Evolutionary conservation across 2,888 invertebrate genomes (phyloP).

Genomic region (Meteorus colon): DNA sequence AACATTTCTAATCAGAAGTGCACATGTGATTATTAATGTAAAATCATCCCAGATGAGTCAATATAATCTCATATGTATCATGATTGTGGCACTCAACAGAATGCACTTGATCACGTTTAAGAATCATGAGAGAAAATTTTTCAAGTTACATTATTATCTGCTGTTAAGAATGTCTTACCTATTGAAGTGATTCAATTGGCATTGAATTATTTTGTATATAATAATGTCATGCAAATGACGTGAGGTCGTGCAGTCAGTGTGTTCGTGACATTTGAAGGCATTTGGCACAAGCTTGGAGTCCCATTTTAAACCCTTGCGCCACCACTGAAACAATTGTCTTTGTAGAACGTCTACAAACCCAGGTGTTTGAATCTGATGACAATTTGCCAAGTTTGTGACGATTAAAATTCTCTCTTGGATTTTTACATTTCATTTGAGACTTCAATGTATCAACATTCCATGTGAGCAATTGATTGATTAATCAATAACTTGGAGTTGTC

Average conservation of each 20-base stretch:
- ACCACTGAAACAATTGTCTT: constrained; percentile 48
- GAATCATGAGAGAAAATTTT: too few species aligned
- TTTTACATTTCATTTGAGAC: neutral
- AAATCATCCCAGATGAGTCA: too few species aligned
- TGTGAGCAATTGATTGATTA: neutral
- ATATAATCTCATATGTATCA: too few species aligned
- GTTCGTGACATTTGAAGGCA: constrained; percentile 58
- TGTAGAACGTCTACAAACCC: constrained; percentile 8
- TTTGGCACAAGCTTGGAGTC: constrained; percentile 61
- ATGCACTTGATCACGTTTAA: too few species aligned
- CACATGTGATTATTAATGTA: too few species aligned
- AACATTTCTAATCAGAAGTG: too few species aligned
- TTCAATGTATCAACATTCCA: neutral
- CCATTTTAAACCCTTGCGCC: constrained; percentile 61
- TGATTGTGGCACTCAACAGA: too few species aligned
- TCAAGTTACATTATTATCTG: too few species aligned
- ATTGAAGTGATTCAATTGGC: neutral
- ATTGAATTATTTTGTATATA: neutral
- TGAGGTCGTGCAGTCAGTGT: constrained; percentile 47
- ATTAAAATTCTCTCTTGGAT: constrained; percentile 5
- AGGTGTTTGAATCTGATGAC: neutral
- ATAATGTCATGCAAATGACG: constrained; percentile 48
- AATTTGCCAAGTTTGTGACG: constrained; percentile 22
- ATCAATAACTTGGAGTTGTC: neutral
- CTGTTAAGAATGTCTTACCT: neutral